Percentiles rank a stretch among this genome's conserved stretches.
Conservation (phyloP, 2,113 vertebrate genomes). For the Oncorhynchus gorbuscha region DNA sequence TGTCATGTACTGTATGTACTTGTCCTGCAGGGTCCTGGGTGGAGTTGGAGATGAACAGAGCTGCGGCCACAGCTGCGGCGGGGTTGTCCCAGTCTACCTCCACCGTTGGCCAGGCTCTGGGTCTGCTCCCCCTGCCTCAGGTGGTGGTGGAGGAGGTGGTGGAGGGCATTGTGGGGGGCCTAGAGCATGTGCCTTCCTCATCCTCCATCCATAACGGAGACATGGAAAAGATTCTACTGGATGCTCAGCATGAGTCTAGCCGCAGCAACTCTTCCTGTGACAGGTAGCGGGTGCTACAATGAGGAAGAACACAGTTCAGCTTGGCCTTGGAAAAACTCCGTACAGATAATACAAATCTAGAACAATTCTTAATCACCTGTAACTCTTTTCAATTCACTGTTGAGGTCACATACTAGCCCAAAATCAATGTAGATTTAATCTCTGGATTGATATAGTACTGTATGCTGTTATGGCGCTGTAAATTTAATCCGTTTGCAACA, state of each 20-base stretch:
- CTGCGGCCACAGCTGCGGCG: conserved; percentile 7
- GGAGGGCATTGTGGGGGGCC: conserved; percentile 71
- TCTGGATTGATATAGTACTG: too few species aligned
- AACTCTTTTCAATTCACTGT: too few species aligned
- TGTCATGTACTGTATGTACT: neutral
- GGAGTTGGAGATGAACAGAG: conserved; percentile 91
- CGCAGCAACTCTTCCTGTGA: conserved; percentile 97
- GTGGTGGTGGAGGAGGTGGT: conserved; percentile 70
- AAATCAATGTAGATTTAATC: too few species aligned
- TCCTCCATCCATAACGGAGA: conserved; percentile 98
- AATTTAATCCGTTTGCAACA: too few species aligned
- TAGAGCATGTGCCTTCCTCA: conserved; percentile 94
- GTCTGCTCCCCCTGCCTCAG: conserved; percentile 62
- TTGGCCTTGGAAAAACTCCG: too few species aligned
- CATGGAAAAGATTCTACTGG: conserved; percentile 98
- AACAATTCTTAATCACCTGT: too few species aligned
- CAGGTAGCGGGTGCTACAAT: conserved; percentile 75
- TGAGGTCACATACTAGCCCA: too few species aligned
- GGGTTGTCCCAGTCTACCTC: conserved; percentile 40
- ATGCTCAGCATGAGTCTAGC: conserved; percentile 96
- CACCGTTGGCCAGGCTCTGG: conserved; percentile 46
- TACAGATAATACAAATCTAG: too few species aligned
- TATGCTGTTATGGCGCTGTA: too few species aligned
- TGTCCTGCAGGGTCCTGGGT: conserved; percentile 90
- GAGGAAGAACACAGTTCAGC: neutral